Percentiles rank a stretch among this genome's conserved stretches.
Evolutionary conservation across 1,140 invertebrate species (phyloP).

Genomic region (Thaumatotibia leucotreta): DNA sequence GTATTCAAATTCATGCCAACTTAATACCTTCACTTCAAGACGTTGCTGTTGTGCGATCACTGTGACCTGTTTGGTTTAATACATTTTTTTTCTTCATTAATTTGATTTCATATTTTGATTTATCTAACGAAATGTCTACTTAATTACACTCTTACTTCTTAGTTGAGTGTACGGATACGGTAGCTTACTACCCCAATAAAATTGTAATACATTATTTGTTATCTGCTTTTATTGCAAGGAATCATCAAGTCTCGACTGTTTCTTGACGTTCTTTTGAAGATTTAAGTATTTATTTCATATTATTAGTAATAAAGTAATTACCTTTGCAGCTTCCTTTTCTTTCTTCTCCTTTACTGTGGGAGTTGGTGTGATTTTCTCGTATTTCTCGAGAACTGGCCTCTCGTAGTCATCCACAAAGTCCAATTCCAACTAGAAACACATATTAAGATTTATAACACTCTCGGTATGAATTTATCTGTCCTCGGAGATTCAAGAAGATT

Average conservation of each 20-base stretch:
- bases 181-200: no score
- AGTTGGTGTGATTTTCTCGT: slow-evolving; percentile 74
- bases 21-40: slow-evolving; percentile 55
- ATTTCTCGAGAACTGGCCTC: slow-evolving; percentile 82
- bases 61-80: slow-evolving; percentile 41
- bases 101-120: slow-evolving; percentile 5
- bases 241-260: no score
- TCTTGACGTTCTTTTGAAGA: no score
- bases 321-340: slow-evolving; percentile 60
- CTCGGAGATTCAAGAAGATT: no score
- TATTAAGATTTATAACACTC: not conserved
- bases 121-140: not conserved
- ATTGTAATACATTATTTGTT: no score
- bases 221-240: no score
- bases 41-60: slow-evolving; percentile 45
- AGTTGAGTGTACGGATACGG: no score
- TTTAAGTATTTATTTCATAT: no score
- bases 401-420: slow-evolving; percentile 81
- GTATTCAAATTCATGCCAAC: not conserved
- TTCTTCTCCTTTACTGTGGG: slow-evolving; percentile 61
- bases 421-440: slow-evolving; percentile 45
- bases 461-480: no score
- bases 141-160: not conserved
- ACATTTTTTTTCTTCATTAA: slow-evolving; percentile 10
- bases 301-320: slow-evolving; percentile 27